These are phyloP conservation scores for Ochotona curzoniae DNA, from an alignment of 2,113 vertebrate species.

Conservation along the genomic window DNA sequence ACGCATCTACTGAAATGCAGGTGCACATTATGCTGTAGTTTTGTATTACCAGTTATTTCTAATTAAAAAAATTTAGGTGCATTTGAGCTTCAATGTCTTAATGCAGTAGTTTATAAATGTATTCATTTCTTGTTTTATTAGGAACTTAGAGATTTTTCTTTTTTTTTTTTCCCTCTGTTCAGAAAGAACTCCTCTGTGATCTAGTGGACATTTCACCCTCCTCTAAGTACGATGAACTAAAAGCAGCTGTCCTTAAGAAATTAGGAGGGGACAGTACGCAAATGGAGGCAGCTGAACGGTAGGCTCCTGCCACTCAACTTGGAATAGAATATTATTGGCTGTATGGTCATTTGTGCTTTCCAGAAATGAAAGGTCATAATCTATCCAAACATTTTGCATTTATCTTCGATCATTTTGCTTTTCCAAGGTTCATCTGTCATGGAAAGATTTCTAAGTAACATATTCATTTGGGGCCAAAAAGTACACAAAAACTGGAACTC, in stretches of 20 bases:
- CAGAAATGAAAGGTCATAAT: not conserved
- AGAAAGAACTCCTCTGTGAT: conserved; percentile 94
- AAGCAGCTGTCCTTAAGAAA: conserved; percentile 88
- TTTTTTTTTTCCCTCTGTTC: conserved; percentile 68
- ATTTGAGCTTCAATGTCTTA: not conserved
- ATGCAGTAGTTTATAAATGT: not conserved
- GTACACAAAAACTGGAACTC: not conserved
- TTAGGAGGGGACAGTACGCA: conserved; percentile 88
- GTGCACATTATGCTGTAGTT: not conserved
- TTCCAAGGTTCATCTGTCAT: not conserved
- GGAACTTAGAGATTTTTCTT: conserved; percentile 23
- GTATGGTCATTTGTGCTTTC: not conserved
- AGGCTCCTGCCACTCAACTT: conserved; percentile 47
- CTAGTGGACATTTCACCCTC: conserved; percentile 89
- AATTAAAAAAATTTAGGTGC: not conserved
- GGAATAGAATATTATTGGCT: not conserved
- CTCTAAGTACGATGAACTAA: conserved; percentile 84
- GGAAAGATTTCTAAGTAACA: not conserved
- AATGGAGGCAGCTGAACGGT: conserved; percentile 93
- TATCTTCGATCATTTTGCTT: conserved; percentile 20
- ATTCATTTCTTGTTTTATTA: not conserved
- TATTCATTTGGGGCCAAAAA: not conserved
- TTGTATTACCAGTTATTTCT: not conserved
- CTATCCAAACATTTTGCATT: not conserved
- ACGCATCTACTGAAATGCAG: not conserved